Base-by-base conservation (phyloP, 2,797 vertebrate species). In the Mormyrus hasselquistii region DNA sequence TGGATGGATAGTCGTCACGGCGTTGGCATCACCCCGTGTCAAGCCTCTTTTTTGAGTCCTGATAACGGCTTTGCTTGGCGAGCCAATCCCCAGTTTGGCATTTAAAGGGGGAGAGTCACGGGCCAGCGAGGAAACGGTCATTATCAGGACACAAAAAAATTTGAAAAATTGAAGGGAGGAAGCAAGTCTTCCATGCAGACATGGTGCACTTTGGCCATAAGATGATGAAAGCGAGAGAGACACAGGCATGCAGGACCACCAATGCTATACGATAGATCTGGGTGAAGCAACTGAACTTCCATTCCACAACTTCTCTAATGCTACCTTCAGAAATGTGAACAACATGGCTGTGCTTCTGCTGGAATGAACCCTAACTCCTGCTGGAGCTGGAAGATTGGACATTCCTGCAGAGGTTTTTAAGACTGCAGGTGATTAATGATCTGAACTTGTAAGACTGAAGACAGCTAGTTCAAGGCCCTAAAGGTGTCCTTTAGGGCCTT, bases 41-140 rank as follows among this genome's bases (percentile, higher is more conserved):
- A 38, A 55, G 53, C 50, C 29, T 88, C 8, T 57, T 87, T 91
- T 92, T 92, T 91, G 91, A 91, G 92, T 87, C 44, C 92, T 89
- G 92, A 90, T 38, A 44, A 34, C 1, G 53, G 53, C 14, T 57
- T 41, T 22, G 50, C 83, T 86, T 14, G 50, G 50, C 47, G 4
- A 34, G 47, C 50, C 34, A 84, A 50, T 38, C 8, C 14, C n/a
- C 85, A 87, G 85, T 41, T 34, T n/a, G 41, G 4, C 3, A 1
- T 84, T 49, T 50, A 84, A 49, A 84, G 4, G n/a, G 19, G 47
- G 7, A 2, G 53, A 50, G 25, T 7, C 16, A 8, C 16, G 0
- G 25, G 12, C 50, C 29, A 55, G 25, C 50, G 2, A 57, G 85
- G 2, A 57, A 29, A 57, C 50, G 10, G 16, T 38, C 85, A 87